These are phyloP conservation scores for Pollicipes pollicipes DNA, from an alignment of 1,140 invertebrate genomes.

Conservation along the genomic window DNA sequence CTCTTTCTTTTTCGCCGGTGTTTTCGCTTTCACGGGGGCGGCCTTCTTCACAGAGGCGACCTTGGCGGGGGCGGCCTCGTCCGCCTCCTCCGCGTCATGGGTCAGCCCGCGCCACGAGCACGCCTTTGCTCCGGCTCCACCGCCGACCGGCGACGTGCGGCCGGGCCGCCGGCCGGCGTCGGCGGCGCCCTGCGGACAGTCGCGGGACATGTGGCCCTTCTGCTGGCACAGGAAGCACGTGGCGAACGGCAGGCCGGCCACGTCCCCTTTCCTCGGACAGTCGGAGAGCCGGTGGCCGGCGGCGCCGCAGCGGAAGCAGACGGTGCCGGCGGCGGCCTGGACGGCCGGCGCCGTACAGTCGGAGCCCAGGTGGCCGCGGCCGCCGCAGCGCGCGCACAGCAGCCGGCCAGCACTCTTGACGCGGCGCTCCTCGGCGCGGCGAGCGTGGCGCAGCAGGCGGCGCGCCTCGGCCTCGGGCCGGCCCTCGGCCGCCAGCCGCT, in stretches of 20 bases:
- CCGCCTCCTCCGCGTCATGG: neutral
- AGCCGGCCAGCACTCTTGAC: neutral
- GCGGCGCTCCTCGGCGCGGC: neutral
- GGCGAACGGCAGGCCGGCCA: neutral
- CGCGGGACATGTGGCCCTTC: neutral
- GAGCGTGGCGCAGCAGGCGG: neutral
- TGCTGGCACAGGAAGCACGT: neutral
- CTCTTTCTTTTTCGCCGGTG: neutral
- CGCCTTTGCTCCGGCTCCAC: no score
- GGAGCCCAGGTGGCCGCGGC: neutral
- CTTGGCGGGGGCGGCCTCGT: neutral
- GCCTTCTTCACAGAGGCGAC: no score
- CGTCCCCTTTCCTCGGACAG: neutral
- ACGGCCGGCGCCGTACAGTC: neutral
- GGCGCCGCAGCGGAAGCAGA: neutral
- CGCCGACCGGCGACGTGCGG: neutral
- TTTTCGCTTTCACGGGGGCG: no score
- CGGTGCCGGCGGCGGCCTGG: neutral
- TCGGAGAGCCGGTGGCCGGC: conserved; percentile 1
- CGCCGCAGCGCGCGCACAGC: neutral
- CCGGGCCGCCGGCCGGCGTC: neutral
- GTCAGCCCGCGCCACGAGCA: neutral
- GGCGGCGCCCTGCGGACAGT: neutral
- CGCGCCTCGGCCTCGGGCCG: neutral
- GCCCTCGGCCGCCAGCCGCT: neutral